These are phyloP conservation scores for Chrysomallon squamiferum DNA, from an alignment of 1,140 invertebrate genomes.

Conservation along the genomic window DNA sequence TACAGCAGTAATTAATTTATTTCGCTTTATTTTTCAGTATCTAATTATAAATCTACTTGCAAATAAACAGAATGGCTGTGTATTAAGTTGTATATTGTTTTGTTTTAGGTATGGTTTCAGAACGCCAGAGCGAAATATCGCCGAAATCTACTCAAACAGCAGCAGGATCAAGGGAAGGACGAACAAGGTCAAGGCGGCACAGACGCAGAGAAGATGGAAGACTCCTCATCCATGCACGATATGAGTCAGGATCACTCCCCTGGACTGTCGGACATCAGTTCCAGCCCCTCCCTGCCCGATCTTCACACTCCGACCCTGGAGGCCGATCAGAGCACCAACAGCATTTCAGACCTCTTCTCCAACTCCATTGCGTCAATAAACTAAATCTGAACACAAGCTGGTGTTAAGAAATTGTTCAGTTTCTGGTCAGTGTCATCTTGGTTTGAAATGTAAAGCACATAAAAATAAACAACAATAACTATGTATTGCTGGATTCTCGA, in stretches of 20 bases:
- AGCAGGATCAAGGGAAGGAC: conserved; percentile 45
- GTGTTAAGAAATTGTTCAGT: no score
- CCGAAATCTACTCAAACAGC: conserved; percentile 85
- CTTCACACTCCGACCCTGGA: conserved; percentile 37
- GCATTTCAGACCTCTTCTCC: conserved; percentile 39
- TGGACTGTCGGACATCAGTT: conserved; percentile 56
- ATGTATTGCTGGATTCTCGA: no score
- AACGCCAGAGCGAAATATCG: conserved; percentile 97
- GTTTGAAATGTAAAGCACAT: no score
- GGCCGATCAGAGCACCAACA: conserved; percentile 34
- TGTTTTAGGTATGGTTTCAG: conserved; percentile 96
- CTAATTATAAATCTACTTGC: no score
- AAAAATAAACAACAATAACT: no score
- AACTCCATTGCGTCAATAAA: conserved; percentile 37
- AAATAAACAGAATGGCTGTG: no score
- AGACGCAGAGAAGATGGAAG: conserved; percentile 31
- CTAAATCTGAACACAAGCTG: conserved; percentile 6
- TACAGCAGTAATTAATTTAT: no score
- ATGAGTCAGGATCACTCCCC: conserved; percentile 42
- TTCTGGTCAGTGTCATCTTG: no score
- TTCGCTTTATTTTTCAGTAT: no score
- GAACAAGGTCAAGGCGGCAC: conserved; percentile 14
- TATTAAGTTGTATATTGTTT: not conserved
- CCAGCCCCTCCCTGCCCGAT: conserved; percentile 49
- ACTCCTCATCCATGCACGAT: conserved; percentile 35